Base-by-base conservation (phyloP, 1,140 invertebrate genomes). In the Rhyacophila brunnea region DNA sequence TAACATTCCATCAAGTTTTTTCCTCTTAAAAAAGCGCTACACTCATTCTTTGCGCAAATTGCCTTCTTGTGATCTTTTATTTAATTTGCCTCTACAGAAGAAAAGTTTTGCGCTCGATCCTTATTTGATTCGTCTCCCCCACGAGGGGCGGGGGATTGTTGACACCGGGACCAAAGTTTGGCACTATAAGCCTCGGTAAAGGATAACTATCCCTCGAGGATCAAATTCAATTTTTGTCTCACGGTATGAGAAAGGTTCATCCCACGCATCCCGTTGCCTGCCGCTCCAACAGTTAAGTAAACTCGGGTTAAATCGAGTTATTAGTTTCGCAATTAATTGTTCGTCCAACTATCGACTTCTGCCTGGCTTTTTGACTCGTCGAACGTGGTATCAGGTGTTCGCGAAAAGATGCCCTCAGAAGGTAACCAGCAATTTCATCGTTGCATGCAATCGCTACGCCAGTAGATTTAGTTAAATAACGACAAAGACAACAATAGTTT, bases 301-400 rank as follows among this genome's bases (percentile, higher is more conserved):
- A 54, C 28, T 54, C 17, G 2, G 20, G 20, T 35, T n/a, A 46
- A 54, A 54, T 54, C 34, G 52, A 54, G 52, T 54, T 54, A 54
- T 45, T 34, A 54, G 52, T 54, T 54, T 45, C 9, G 42, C 44
- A 54, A 54, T 54, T 54, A 54, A 54, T 44, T 54, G 52, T 46
- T 54, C 52, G 40, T 17, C 52, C 13, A 46, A 54, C 52, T 54
- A 35, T 28, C 23, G 52, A 34, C 38, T 53, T 14, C 32, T 11
- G 13, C 7, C 14, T 36, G 2, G 23, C 23, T 28, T 28, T 28
- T 28, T 28, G 23, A 28, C 23, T 28, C 23, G 23, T 28, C 10
- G 50, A 52, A 42, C 50, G 7, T 32, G 36, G 48, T 9, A 15
- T 32, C 50, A 43, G 50, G 50, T 52, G 38, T 43, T 36, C 1